A percentile compares a stretch with the other conserved stretches of the same genome.
Conservation (phyloP, 2,797 vertebrate genomes). For the Phalanger gymnotis region DNA sequence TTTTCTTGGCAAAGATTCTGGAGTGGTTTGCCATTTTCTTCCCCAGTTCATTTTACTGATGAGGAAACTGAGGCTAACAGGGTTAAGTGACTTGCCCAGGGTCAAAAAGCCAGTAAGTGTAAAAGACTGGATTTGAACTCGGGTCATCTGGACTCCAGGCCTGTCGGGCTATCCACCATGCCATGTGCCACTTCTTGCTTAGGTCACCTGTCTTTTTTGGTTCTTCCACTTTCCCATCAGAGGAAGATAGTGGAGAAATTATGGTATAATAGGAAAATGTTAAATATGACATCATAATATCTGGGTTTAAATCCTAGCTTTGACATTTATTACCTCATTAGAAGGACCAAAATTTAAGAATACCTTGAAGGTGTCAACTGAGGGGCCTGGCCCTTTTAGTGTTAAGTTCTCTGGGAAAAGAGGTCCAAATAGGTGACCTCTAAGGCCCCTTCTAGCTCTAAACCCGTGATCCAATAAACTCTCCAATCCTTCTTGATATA, state of each 20-base stretch:
- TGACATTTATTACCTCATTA: not conserved
- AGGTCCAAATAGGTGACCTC: not conserved
- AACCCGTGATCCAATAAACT: not conserved
- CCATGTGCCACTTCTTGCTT: not conserved
- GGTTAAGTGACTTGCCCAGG: not conserved
- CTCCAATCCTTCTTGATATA: not conserved
- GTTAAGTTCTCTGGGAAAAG: not conserved
- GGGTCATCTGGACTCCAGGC: not conserved
- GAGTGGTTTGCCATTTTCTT: not conserved
- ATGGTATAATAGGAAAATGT: not conserved
- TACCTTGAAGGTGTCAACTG: not conserved
- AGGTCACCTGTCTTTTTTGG: not conserved
- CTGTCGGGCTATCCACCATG: not conserved
- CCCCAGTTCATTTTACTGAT: not conserved
- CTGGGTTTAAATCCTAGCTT: not conserved
- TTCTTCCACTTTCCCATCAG: not conserved
- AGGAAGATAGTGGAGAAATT: not conserved
- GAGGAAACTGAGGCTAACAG: not conserved
- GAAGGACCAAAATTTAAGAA: not conserved
- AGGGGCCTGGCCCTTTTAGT: not conserved
- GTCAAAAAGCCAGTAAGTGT: not conserved
- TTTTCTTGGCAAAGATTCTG: not conserved
- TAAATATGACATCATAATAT: not conserved
- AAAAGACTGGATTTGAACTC: not conserved
- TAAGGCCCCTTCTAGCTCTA: not conserved